Evolutionary conservation across 1,140 invertebrate species (phyloP), one percentile per base, ranked within the genome.

Genomic region (Scaptomyza hsui): DNA sequence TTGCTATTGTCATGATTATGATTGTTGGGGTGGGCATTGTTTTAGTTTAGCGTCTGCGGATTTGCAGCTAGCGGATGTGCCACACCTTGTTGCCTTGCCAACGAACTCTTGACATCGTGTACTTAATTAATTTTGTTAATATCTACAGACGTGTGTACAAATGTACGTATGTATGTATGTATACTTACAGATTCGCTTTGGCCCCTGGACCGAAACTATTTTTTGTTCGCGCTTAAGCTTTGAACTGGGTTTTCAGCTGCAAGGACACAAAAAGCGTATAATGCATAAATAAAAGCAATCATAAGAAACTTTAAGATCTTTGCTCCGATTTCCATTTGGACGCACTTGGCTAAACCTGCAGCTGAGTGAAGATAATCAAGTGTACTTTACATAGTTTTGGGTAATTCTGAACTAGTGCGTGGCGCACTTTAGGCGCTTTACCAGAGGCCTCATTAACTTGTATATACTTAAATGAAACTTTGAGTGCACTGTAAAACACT

Each of bases 301-400:
- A 60, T 32, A 52, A 16, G 16, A 37, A 24, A 41, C 1, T 29
- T 39, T 60, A 9, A 51, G 49, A 70, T 76, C 48, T 76, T 55
- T 35, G 39, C 16, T 32, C 35, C 44, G 37, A 61, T 73, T 59
- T 53, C 18, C 48, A 55, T 45, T 64, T 55, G 48, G 60, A 32
- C 52, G 60, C 73, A 68, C 75, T 78, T 41, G 44, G 72, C 57
- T 62, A 49, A 53, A 51, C 45, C 70, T 32, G 53, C 57, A 51
- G 37, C 47, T 51, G 24, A 56, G 21, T 72, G 21, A 35, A 49
- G 42, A 44, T 57, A 57, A 44, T 44, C 18, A 56, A 42, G 35
- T 56, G 5, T 41, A 3, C 12, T 56, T 55, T 7, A 19, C 13
- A 18, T 26, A n/a, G 12, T 39, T 60, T 61, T 61, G 19, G 15